Conservation (phyloP, 2,113 vertebrate species). For the Jaculus jaculus region DNA sequence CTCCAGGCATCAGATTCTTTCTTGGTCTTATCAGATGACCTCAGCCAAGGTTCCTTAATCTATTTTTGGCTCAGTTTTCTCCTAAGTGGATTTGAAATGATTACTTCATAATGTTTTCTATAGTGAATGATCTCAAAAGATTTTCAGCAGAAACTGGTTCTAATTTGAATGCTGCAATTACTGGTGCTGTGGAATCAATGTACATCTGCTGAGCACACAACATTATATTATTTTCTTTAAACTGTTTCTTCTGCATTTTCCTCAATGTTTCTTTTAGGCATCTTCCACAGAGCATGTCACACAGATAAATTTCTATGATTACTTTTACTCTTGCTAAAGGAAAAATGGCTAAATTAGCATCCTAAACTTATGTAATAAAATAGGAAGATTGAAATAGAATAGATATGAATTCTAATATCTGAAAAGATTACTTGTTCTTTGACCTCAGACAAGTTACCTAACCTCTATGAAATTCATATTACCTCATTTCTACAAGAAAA, state of each 20-base stretch:
- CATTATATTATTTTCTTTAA: slow-evolving; percentile 36
- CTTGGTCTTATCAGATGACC: slow-evolving; percentile 3
- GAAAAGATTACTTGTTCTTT: not conserved
- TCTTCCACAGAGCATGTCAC: not conserved
- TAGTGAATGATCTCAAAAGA: slow-evolving; percentile 35
- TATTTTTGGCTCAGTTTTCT: slow-evolving; percentile 58
- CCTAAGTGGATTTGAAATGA: slow-evolving; percentile 31
- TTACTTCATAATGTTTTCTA: slow-evolving; percentile 51
- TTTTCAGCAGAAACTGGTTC: slow-evolving; percentile 45
- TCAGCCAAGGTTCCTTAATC: not conserved
- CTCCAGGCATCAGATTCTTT: not conserved
- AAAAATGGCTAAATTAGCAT: slow-evolving; percentile 24
- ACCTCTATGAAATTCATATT: not conserved
- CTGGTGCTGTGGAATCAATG: not conserved
- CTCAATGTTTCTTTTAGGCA: not conserved
- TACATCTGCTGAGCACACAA: not conserved
- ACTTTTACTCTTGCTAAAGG: slow-evolving; percentile 28
- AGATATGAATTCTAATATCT: not conserved
- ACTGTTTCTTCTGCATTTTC: slow-evolving; percentile 35
- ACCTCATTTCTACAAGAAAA: not conserved
- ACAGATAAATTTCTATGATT: not conserved
- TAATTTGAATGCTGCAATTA: slow-evolving; percentile 36
- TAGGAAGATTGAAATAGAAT: slow-evolving; percentile 20
- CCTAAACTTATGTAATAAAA: slow-evolving; percentile 20
- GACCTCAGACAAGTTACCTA: not conserved